Evolutionary conservation across 2,113 vertebrate species (phyloP).

Genomic region (Dicaeum eximium): DNA sequence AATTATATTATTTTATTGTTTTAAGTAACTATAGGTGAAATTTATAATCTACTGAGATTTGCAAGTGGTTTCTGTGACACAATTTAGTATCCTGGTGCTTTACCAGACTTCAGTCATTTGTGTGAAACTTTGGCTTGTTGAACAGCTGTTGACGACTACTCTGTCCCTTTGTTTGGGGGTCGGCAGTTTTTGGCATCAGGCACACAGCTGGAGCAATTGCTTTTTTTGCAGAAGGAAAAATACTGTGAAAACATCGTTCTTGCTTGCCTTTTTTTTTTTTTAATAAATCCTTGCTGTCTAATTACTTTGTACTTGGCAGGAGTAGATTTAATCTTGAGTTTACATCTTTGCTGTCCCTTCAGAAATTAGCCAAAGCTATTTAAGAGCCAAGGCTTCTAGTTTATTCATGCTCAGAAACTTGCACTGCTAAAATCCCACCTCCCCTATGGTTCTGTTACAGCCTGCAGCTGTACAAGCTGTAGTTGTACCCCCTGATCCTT

Average conservation of each 20-base stretch:
- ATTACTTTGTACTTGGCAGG: constrained; percentile 7
- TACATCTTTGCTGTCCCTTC: background rate
- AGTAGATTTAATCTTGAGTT: background rate
- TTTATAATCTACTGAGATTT: background rate
- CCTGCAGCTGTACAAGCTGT: background rate
- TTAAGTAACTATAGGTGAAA: background rate
- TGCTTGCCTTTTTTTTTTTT: background rate
- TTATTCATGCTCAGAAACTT: background rate
- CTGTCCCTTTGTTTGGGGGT: background rate
- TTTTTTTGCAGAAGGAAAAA: background rate
- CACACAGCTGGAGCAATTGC: background rate
- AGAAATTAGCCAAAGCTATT: background rate
- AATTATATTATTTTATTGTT: background rate
- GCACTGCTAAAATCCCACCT: background rate
- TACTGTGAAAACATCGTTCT: background rate
- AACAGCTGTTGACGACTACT: background rate
- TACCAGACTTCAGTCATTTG: background rate
- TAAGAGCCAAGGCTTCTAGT: background rate
- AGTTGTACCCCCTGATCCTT: background rate
- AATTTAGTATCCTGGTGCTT: background rate
- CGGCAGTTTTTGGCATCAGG: background rate
- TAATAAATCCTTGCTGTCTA: background rate
- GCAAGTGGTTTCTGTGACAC: background rate
- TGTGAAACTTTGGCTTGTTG: background rate
- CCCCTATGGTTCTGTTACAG: background rate